Percentiles rank a stretch among this genome's conserved stretches.
Evolutionary conservation across 2,113 vertebrate species (phyloP).

Genomic region (Colistium nudipinnis): DNA sequence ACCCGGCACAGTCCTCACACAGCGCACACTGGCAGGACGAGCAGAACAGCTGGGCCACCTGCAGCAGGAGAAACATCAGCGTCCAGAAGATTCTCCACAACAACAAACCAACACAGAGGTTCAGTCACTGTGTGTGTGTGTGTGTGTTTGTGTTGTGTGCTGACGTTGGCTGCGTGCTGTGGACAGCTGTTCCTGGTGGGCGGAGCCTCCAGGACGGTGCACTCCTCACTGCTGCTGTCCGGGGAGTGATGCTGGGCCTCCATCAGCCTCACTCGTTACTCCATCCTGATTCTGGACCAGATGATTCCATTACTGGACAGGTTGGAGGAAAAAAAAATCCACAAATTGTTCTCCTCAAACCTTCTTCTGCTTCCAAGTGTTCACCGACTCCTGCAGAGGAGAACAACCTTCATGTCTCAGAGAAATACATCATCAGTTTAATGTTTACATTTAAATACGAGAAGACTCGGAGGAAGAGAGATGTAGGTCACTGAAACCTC

Average conservation of each 20-base stretch:
- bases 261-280: constrained; percentile 60
- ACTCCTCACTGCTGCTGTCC: constrained; percentile 80
- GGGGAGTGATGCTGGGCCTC: constrained; percentile 77
- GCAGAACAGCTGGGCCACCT: constrained; percentile 94
- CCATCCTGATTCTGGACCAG: constrained; percentile 3
- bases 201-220: constrained; percentile 78
- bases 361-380: background rate
- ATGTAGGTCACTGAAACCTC: constrained; percentile 66
- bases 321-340: background rate
- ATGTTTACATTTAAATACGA: too few species aligned
- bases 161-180: constrained; percentile 69
- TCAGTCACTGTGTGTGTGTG: too few species aligned
- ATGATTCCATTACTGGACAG: too few species aligned
- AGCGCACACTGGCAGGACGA: constrained; percentile 88
- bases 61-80: background rate
- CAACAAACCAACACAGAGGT: too few species aligned
- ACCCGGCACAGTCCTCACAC: constrained; percentile 91
- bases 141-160: background rate
- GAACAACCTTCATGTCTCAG: too few species aligned
- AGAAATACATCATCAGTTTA: too few species aligned
- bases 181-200: constrained; percentile 68
- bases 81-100: too few species aligned
- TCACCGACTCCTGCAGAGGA: too few species aligned
- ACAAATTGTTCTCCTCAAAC: background rate
- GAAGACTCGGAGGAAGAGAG: background rate